These are phyloP conservation scores for Alligator mississippiensis DNA, from an alignment of 2,113 vertebrate species.

Conservation along the genomic window DNA sequence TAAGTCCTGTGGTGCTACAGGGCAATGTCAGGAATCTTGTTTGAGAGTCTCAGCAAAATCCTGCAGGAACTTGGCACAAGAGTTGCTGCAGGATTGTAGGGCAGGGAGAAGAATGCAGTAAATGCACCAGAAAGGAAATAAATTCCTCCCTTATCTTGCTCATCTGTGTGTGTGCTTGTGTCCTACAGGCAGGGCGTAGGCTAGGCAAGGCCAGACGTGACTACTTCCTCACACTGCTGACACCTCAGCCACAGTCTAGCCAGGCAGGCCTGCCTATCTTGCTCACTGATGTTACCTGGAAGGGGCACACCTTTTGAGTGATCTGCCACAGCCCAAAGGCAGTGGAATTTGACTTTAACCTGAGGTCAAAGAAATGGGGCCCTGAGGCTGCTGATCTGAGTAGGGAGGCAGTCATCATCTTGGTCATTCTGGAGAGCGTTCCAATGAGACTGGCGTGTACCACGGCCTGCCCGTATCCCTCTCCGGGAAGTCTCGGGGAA, in stretches of 20 bases:
- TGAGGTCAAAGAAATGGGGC: not conserved
- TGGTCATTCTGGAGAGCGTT: not conserved
- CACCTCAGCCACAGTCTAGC: slow-evolving; percentile 63
- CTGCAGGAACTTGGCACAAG: not conserved
- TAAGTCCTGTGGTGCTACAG: too few species aligned
- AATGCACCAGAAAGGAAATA: not conserved
- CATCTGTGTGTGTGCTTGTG: not conserved
- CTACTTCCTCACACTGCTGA: slow-evolving; percentile 19
- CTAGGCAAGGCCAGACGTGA: slow-evolving; percentile 21
- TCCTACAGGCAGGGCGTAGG: not conserved
- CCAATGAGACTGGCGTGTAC: not conserved
- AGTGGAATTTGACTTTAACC: slow-evolving; percentile 11
- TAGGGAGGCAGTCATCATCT: not conserved
- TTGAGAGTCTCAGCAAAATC: accelerated
- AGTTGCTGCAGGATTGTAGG: accelerated
- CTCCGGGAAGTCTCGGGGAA: not conserved
- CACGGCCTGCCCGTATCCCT: not conserved
- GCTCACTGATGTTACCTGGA: slow-evolving; percentile 32
- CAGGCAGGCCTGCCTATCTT: slow-evolving; percentile 56
- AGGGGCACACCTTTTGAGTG: slow-evolving; percentile 26
- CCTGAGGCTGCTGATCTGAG: not conserved
- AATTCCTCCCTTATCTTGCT: not conserved
- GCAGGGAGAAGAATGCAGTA: not conserved
- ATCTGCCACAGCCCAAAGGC: not conserved
- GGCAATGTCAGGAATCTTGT: not conserved